A percentile compares a stretch with the other conserved stretches of the same genome.
phyloP scores from a whole-genome alignment of 2,888 invertebrate species.

The Danaus chrysippus region DNA sequence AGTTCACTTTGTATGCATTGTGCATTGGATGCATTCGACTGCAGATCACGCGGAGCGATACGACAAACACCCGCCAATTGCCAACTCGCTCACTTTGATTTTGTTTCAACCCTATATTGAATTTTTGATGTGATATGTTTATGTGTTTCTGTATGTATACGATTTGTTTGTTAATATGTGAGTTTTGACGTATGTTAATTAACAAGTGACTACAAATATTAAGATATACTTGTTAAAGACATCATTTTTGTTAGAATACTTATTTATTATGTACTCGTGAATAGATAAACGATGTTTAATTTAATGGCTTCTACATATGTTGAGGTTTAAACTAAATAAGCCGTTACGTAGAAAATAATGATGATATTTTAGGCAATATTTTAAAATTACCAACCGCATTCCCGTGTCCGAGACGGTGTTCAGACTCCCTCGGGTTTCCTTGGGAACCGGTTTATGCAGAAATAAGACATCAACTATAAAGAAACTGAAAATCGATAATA shows the following conservation, averaged over 20 bases:
- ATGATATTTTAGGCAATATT: neutral
- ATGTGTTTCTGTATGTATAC: neutral
- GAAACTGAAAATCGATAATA: slow-evolving; percentile 37
- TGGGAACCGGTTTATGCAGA: slow-evolving; percentile 48
- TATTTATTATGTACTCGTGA: too few species aligned
- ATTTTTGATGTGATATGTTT: slow-evolving; percentile 28
- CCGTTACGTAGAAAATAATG: neutral
- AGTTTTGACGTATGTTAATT: slow-evolving; percentile 2
- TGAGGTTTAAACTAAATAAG: slow-evolving; percentile 17
- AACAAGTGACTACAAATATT: slow-evolving; percentile 2
- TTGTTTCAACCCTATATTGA: slow-evolving; percentile 52
- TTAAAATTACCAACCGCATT: slow-evolving; percentile 39
- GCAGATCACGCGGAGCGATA: slow-evolving; percentile 59
- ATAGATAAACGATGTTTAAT: too few species aligned
- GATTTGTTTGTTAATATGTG: neutral
- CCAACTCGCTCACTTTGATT: slow-evolving; percentile 51
- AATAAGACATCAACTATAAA: slow-evolving; percentile 43
- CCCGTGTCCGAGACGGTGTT: slow-evolving; percentile 43
- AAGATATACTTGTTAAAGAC: too few species aligned
- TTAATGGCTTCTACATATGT: too few species aligned
- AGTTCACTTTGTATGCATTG: slow-evolving; percentile 66
- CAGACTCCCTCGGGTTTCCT: slow-evolving; percentile 48
- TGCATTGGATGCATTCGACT: slow-evolving; percentile 57
- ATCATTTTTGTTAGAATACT: too few species aligned
- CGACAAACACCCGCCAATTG: slow-evolving; percentile 66